Evolutionary conservation across 2,888 invertebrate species (phyloP).

Genomic region (Drosophila macrospina): DNA sequence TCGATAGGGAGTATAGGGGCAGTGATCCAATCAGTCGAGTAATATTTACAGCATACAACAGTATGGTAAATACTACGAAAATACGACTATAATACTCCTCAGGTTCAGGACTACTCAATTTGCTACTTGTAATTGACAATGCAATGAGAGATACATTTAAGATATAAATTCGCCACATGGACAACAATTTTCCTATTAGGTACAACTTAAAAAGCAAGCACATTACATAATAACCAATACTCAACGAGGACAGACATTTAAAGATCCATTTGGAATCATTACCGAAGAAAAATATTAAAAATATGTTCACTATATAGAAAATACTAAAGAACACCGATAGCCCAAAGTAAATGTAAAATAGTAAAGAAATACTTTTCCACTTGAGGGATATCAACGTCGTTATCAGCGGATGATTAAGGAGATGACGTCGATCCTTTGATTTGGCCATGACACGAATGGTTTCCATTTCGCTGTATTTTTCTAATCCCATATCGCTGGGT

Average conservation of each 20-base stretch:
- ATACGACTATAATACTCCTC: slow-evolving; percentile 5
- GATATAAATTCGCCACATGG: neutral
- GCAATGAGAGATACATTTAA: slow-evolving; percentile 1
- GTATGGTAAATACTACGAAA: slow-evolving; percentile 26
- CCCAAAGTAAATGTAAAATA: neutral
- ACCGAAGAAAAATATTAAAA: neutral
- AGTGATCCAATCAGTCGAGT: slow-evolving; percentile 25
- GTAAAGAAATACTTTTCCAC: slow-evolving; percentile 87
- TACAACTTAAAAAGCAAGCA: neutral
- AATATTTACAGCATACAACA: slow-evolving; percentile 12
- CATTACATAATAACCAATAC: neutral
- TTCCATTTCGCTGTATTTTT: slow-evolving; percentile 76
- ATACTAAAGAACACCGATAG: neutral
- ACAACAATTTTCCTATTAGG: neutral
- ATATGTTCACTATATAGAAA: neutral
- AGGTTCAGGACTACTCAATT: neutral
- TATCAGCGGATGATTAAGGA: slow-evolving; percentile 91
- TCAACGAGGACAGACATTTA: neutral
- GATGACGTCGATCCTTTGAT: slow-evolving; percentile 88
- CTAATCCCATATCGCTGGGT: slow-evolving; percentile 89
- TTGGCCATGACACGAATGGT: slow-evolving; percentile 87
- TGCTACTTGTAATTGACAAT: neutral
- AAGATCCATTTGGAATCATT: rapidly evolving
- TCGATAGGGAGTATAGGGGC: slow-evolving; percentile 20
- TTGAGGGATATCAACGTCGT: slow-evolving; percentile 90